phyloP scores from a whole-genome alignment of 1,140 invertebrate species.

The Magallana angulata region DNA sequence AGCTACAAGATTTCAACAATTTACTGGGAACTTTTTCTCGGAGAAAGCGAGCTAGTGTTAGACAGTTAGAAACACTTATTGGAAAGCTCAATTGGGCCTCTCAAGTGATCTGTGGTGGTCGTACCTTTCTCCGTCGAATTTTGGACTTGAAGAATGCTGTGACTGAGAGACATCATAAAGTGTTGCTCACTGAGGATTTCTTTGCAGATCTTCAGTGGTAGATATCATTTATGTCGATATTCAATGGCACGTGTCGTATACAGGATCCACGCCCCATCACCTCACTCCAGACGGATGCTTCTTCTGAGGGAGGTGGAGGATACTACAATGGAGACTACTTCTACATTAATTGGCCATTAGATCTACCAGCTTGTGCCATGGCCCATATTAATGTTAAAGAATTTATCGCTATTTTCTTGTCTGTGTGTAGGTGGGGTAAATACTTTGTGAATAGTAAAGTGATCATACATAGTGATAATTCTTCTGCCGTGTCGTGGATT shows the following conservation, averaged over 20 bases:
- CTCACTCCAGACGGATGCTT: constrained; percentile 51
- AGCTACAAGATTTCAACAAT: no score
- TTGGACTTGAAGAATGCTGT: constrained; percentile 13
- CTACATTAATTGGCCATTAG: no score
- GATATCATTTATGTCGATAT: constrained; percentile 35
- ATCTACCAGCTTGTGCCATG: no score
- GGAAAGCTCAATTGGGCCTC: constrained; percentile 52
- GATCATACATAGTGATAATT: no score
- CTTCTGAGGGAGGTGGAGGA: constrained; percentile 41
- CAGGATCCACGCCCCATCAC: constrained; percentile 40
- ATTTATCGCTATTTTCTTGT: no score
- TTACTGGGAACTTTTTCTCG: no score
- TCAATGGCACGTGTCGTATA: constrained; percentile 42
- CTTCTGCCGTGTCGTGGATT: no score
- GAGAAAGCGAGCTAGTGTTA: no score
- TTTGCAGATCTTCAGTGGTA: constrained; percentile 5
- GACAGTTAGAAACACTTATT: constrained; percentile 46
- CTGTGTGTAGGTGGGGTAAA: no score
- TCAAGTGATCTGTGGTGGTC: constrained; percentile 44
- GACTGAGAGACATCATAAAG: neutral
- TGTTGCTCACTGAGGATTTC: constrained; percentile 33
- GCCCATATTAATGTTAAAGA: no score
- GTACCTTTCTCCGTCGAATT: constrained; percentile 41
- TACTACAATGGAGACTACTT: no score
- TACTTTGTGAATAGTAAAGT: no score